These are phyloP conservation scores for Ophonus ardosiacus DNA, from an alignment of 2,888 invertebrate species.

Conservation along the genomic window DNA sequence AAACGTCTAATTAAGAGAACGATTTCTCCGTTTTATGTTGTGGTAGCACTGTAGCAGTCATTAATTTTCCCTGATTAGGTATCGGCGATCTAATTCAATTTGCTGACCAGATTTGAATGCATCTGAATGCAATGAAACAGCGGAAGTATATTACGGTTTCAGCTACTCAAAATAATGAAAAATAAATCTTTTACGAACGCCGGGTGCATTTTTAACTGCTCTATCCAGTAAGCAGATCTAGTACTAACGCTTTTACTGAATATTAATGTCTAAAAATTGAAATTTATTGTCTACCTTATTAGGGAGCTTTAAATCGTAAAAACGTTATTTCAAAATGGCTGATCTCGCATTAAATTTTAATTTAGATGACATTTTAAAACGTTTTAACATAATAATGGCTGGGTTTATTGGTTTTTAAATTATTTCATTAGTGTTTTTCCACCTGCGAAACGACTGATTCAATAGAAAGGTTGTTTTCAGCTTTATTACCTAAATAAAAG, in stretches of 20 bases:
- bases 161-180: conserved; percentile 36
- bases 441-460: background rate
- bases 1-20: no score
- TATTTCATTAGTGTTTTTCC: conserved; percentile 25
- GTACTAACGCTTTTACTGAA: conserved; percentile 21
- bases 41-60: no score
- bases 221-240: conserved; percentile 16
- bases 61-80: no score
- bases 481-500: background rate
- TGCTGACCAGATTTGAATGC: conserved; percentile 28
- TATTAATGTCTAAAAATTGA: conserved; percentile 38
- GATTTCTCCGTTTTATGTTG: no score
- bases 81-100: conserved; percentile 11
- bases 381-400: conserved; percentile 20
- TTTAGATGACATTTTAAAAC: conserved; percentile 39
- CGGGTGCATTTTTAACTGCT: conserved; percentile 15
- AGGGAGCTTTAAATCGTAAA: conserved; percentile 32
- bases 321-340: conserved; percentile 27
- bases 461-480: background rate
- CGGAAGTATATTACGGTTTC: background rate
- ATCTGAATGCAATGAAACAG: conserved; percentile 14
- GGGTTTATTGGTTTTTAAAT: conserved; percentile 28
- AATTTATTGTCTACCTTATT: conserved; percentile 41
- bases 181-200: conserved; percentile 28
- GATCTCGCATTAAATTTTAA: conserved; percentile 37